Evolutionary conservation across 2,113 vertebrate species (phyloP).

Genomic region (Circaetus gallicus): DNA sequence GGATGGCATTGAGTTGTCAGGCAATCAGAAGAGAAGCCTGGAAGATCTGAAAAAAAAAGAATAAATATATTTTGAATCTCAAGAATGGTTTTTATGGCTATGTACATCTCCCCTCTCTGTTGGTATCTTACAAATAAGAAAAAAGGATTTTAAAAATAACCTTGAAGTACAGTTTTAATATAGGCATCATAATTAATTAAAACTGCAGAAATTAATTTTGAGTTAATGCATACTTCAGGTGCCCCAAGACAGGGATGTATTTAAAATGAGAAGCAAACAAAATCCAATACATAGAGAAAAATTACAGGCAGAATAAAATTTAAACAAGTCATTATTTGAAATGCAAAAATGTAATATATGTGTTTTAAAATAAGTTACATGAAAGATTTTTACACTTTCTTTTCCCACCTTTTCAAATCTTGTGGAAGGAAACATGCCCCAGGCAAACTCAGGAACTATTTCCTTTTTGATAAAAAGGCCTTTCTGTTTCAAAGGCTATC

Average conservation of each 20-base stretch:
- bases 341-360: background rate
- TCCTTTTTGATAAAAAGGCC: constrained; percentile 18
- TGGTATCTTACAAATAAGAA: background rate
- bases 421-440: background rate
- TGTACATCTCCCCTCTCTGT: background rate
- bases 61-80: background rate
- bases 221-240: background rate
- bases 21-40: background rate
- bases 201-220: constrained; percentile 23
- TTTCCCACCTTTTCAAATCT: constrained; percentile 12
- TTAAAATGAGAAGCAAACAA: constrained; percentile 28
- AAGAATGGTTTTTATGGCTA: background rate
- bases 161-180: constrained; percentile 2
- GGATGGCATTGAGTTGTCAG: background rate
- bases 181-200: constrained; percentile 17
- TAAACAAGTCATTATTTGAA: constrained; percentile 11
- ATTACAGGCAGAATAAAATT: background rate
- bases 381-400: constrained; percentile 17
- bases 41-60: background rate
- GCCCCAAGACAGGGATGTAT: background rate
- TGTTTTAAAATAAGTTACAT: constrained; percentile 6
- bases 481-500: constrained; percentile 38
- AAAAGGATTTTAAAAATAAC: background rate
- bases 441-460: background rate
- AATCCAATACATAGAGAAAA: background rate